Evolutionary conservation across 53 echinoderm and acorn worm species (phyloP), one percentile per base, ranked within the genome.

Genomic region (Paelopatides confundens): DNA sequence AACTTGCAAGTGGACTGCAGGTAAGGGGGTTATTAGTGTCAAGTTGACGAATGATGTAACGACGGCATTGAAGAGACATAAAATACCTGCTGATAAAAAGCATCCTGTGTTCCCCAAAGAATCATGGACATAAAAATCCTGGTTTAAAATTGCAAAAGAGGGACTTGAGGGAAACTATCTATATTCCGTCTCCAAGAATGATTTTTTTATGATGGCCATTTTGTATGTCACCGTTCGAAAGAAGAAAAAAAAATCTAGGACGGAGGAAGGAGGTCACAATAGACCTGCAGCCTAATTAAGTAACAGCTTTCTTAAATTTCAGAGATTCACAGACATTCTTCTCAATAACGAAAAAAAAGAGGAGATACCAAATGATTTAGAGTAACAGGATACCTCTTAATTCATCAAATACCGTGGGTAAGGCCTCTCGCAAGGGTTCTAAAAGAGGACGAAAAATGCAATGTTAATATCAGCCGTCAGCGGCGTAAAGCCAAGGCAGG

Each of bases 361-460:
- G 31, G 33, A 35, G 24, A 74, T 74, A 74, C 74, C 38, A 24
- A 46, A 23, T 74, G 74, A 74, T 74, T 74, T 74, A 74, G 74
- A n/a, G 74, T 39, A 74, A 74, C 38, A 74, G 74, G 40, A 74
- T 43, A 74, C 74, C 40, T 74, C 74, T 74, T 74, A 74, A 74
- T 74, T 74, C 30, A 23, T 26, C 74, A 74, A 74, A 74, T 74
- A 74, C 18, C 6, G 58, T 18, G 39, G 27, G 39, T 13, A 46
- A 74, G 74, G 74, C 46, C 74, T 39, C 24, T 39, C 74, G 37
- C 46, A 43, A 28, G 3, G 74, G 47, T 1, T 58, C 3, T 21
- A 58, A 58, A 58, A 58, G 24, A 23, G 58, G 17, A 39, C 46
- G 27, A 11, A n/a, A 38, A 39, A 74, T 74, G 74, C 74, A 47